Evolutionary conservation across 2,888 invertebrate species (phyloP), one percentile per base, ranked within the genome.

Genomic region (Brenthis hecate): DNA sequence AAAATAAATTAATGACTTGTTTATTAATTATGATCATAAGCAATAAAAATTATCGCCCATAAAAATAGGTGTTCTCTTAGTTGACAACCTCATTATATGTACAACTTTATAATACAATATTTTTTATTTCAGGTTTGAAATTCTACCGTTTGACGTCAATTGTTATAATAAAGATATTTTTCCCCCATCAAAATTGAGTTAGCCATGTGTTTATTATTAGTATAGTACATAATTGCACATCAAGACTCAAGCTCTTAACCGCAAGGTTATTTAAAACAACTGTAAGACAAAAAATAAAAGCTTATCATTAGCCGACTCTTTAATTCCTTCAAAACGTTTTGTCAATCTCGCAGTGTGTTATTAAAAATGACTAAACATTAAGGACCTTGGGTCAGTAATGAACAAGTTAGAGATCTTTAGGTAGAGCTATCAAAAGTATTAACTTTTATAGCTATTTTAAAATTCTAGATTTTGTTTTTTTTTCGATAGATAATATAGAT

Each of bases 271-370:
- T 67, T 67, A 54, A 66, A 75, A 65, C 69, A 69, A 74, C 69
- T 67, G 66, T 23, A 68, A 72, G 70, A 54, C 68, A 73, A 74
- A 71, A 70, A 72, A 68, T 8, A 43, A 64, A 72, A 66, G 69
- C 66, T 63, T 63, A 66, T 19, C 63, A 70, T 70, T 65, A 85
- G 86, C 50, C 81, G 78, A 79, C 81, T 82, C 78, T 77, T 83
- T 82, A 84, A 86, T 81, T 78, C 80, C 80, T 77, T 77, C 78
- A 78, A 80, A 83, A 72, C 84, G 80, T 83, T 88, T 83, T 86
- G 86, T 86, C 83, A 82, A 81, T 75, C 73, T 76, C 79, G 81
- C 78, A 81, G 75, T 80, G 66, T 83, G 80, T 84, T 83, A 85
- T 86, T 72, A 69, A 81, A 82, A 78, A 81, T 80, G 74, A 80